These are phyloP conservation scores for Pachymerium ferrugineum DNA, from an alignment of 2,888 invertebrate species.

Conservation along the genomic window DNA sequence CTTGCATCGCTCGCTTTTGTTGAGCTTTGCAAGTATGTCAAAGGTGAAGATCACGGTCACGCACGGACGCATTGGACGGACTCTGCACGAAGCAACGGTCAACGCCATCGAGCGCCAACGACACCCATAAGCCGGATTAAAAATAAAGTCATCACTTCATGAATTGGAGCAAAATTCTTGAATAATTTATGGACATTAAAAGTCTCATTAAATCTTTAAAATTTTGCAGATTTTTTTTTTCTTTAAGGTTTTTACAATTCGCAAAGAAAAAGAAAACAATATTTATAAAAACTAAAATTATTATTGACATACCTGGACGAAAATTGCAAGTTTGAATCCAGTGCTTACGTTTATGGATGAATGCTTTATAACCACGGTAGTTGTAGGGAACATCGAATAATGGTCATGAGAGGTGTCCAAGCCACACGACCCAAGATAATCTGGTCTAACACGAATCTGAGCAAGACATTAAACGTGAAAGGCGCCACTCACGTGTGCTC, in stretches of 20 bases:
- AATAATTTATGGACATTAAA: too few relatives aligned
- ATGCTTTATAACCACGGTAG: not conserved
- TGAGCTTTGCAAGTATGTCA: constrained; percentile 4
- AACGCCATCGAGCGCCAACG: not conserved
- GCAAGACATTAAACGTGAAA: not conserved
- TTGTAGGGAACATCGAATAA: not conserved
- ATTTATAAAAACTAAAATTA: not conserved
- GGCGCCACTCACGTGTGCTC: constrained; percentile 2
- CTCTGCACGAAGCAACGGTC: not conserved
- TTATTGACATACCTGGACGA: not conserved
- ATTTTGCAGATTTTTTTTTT: not conserved
- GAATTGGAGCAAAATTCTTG: not conserved
- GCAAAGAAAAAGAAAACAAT: not conserved
- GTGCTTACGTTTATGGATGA: not conserved
- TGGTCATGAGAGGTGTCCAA: not conserved
- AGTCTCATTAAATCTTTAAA: not conserved
- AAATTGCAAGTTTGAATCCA: not conserved
- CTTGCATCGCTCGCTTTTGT: constrained; percentile 6
- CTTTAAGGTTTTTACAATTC: not conserved
- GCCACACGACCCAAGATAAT: not conserved
- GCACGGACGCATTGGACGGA: not conserved
- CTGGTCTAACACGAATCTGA: not conserved
- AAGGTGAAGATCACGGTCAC: constrained; percentile 4
- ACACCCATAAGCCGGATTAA: not conserved
- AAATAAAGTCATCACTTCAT: not conserved